Base-by-base conservation (phyloP, 1,140 invertebrate species). In the Macrobrachium rosenbergii region DNA sequence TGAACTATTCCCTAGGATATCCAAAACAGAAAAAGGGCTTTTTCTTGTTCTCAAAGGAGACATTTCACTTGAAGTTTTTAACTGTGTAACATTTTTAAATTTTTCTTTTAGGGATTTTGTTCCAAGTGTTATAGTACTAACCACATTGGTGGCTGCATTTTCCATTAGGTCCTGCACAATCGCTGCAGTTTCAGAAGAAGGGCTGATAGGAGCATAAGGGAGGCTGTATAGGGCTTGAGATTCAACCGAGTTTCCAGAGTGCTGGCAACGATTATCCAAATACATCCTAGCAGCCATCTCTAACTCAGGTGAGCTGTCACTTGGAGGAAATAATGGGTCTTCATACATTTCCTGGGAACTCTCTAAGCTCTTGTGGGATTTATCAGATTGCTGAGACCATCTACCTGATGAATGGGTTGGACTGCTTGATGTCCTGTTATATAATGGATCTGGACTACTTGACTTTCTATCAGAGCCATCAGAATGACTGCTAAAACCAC, bases 61-160 rank as follows among this genome's bases (percentile, higher is more conserved):
- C 10, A 45, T 63, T 21, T 79, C 77, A 19, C 64, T 63, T 59
- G 63, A 37, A 14, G 76, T 72, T 23, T 78, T 72, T 37, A 79
- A n/a, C 28, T 76, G 83, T 16, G 64, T 72, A 11, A 86, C 83
- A 86, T 62, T 86, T 63, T 59, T 86, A 12, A 86, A 43, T 52
- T 69, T 67, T 21, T 86, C 83, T 11, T 76, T 86, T 10, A 86
- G 21, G 69, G 28, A 79, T 43, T 67, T 63, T 60, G 83, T 86
- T 60, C 83, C 83, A 67, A 64, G 80, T 7, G 83, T 79, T 28
- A 86, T 79, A 52, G 83, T 86, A 52, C 52, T 77, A 37, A 86
- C 83, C 58, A 86, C 64, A 60, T 86, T 86, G 21, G 83, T 86
- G 17, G 83, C 64, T 59, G 80, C 83, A 86, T 86, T 86, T 60